Conservation (phyloP, 92 coral and sea anemone species). For the Phenganax stokvisi region DNA sequence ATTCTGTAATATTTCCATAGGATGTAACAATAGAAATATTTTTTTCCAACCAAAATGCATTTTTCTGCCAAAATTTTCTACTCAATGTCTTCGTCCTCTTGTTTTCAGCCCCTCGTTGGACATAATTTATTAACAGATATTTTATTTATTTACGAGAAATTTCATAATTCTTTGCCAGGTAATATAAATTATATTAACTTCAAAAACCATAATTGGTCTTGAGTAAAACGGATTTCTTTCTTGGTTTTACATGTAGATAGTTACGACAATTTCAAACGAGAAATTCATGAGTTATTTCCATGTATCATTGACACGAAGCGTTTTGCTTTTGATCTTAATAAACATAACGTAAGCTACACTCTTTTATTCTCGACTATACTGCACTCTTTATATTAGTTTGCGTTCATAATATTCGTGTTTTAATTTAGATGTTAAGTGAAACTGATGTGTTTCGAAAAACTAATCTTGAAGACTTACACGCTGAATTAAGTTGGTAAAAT, state of each 20-base stretch:
- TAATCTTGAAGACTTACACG: slow-evolving; percentile 67
- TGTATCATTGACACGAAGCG: slow-evolving; percentile 74
- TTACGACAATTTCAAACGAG: slow-evolving; percentile 62
- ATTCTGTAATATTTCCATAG: too few species aligned
- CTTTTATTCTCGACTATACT: neutral
- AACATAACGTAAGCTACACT: slow-evolving; percentile 50
- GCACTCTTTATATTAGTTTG: neutral
- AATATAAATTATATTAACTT: neutral
- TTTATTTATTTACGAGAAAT: slow-evolving; percentile 79
- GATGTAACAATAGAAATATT: too few species aligned
- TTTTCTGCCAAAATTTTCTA: neutral
- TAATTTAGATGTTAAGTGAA: slow-evolving; percentile 43
- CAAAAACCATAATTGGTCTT: neutral
- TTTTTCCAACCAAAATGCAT: neutral
- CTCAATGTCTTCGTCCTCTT: neutral
- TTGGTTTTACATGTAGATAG: slow-evolving; percentile 45
- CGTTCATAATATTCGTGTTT: neutral
- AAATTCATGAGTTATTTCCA: slow-evolving; percentile 63
- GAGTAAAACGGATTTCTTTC: too few species aligned
- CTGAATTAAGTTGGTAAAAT: slow-evolving; percentile 58
- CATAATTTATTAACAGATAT: slow-evolving; percentile 85
- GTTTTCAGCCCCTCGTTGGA: slow-evolving; percentile 78
- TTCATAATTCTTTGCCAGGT: slow-evolving; percentile 85
- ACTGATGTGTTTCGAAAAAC: slow-evolving; percentile 63
- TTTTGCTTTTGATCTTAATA: slow-evolving; percentile 65